Base-by-base conservation (phyloP, 2,888 invertebrate species). In the Polyploca ridens region DNA sequence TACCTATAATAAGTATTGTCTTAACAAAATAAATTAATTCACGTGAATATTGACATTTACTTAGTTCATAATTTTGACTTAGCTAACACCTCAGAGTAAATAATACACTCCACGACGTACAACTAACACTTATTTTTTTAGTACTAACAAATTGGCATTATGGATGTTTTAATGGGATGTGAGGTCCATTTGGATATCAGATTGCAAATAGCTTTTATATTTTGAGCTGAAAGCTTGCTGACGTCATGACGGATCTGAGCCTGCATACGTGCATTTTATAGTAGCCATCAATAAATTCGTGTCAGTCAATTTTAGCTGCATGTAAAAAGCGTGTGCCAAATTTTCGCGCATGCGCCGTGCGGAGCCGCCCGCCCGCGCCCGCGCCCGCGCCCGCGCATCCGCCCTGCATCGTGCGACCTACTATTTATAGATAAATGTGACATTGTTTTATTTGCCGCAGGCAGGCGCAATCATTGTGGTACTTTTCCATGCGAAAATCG, bases 401-500 rank as follows among this genome's bases (percentile, higher is more conserved):
- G 75, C 75, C 76, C 77, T 84, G 85, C 83, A 85, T 79, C 81
- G 71, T 74, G 69, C 79, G 83, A 83, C 83, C 81, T 73, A 82
- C 83, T 88, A 90, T 88, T 87, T 87, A 90, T 91, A 90, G 86
- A 88, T 87, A 87, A 82, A 82, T 81, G 85, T 88, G 89, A 90
- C 89, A 90, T 88, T 89, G 86, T 90, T 90, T 88, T 88, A 90
- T 88, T 87, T 84, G 78, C 80, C 73, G 72, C 82, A 72, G 70
- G 64, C 75, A 71, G 69, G 70, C 74, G 83, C 84, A 86, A 88
- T 87, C 86, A 74, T 64, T 69, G 73, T 76, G 76, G 93, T 92
- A 92, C 81, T 90, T 93, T 93, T 93, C 93, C 93, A 91, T 85
- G 87, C 87, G 80, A 89, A 90, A 88, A 90, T 83, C 87, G 79